Evolutionary conservation across 2,113 vertebrate genomes (phyloP), one percentile per base, ranked within the genome.

Genomic region (Alaudala cheleensis): DNA sequence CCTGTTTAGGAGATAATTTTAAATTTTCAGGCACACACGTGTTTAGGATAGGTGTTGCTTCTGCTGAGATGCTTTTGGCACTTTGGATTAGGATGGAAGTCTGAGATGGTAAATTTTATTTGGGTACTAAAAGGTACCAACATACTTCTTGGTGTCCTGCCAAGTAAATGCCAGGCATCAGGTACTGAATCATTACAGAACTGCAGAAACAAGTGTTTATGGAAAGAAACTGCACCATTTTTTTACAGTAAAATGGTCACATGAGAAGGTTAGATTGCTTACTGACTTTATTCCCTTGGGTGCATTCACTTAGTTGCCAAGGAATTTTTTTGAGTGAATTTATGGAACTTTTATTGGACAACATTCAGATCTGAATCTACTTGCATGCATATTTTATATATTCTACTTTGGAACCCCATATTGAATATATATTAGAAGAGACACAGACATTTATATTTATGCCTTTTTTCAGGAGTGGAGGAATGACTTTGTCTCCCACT

Each of bases 241-340:
- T 78, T 74, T 82, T 37, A n/a, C 54, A 69, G 40, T 60, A 70
- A 77, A 82, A 44, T 40, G 33, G 33, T 14, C 20, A 70, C 13
- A 16, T 77, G 60, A 85, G 86, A 92, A 37, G 64, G 72, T 96
- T 88, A 92, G n/a, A 31, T 49, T 91, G 49, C 57, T 78, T 92
- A 64, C 7, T 92, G 76, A 78, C 9, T 81, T 94, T 89, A 87
- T 94, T 85, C 78, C 79, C 54, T 42, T 26, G 37, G 65, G 50
- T 88, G 58, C 69, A 69, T 70, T 92, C 50, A 74, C 54, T 93
- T 88, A 62, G 31, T 88, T 91, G 92, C 90, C 91, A 93, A 79
- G 90, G 81, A 80, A 74, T 93, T 95, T 96, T 96, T 76, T 54
- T 37, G 65, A 95, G 58, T 91, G 45, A 92, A 91, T 90, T 94